Percentiles rank a stretch among this genome's conserved stretches.
These are phyloP conservation scores for Eurosta solidaginis DNA, from an alignment of 1,140 invertebrate genomes.

Conservation along the genomic window DNA sequence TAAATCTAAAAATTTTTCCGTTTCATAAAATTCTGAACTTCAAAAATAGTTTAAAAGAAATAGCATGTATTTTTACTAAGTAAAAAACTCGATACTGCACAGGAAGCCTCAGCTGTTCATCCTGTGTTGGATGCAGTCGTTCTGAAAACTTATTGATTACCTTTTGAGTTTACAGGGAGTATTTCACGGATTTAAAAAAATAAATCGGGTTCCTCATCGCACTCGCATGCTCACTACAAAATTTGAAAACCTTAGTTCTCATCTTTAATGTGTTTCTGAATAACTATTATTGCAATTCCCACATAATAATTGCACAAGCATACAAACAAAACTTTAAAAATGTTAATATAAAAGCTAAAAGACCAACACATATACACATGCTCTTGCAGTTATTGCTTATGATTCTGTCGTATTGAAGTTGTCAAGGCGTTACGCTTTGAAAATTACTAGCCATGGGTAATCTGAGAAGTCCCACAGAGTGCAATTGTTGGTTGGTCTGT, in stretches of 20 bases:
- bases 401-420: background rate
- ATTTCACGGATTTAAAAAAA: no score
- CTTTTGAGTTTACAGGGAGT: no score
- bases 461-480: background rate
- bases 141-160: no score
- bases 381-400: background rate
- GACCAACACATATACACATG: background rate
- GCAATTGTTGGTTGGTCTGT: background rate
- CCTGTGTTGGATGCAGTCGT: no score
- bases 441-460: background rate
- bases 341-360: background rate
- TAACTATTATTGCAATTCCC: background rate
- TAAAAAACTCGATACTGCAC: no score
- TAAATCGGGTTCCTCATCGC: no score
- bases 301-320: conserved; percentile 10
- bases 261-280: background rate
- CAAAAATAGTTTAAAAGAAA: no score
- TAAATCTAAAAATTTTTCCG: no score
- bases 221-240: no score
- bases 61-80: no score
- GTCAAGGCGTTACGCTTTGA: background rate
- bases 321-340: background rate
- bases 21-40: no score
- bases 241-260: background rate
- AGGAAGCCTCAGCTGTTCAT: no score